Evolutionary conservation across 2,113 vertebrate genomes (phyloP).

Genomic region (Mixornis gularis): DNA sequence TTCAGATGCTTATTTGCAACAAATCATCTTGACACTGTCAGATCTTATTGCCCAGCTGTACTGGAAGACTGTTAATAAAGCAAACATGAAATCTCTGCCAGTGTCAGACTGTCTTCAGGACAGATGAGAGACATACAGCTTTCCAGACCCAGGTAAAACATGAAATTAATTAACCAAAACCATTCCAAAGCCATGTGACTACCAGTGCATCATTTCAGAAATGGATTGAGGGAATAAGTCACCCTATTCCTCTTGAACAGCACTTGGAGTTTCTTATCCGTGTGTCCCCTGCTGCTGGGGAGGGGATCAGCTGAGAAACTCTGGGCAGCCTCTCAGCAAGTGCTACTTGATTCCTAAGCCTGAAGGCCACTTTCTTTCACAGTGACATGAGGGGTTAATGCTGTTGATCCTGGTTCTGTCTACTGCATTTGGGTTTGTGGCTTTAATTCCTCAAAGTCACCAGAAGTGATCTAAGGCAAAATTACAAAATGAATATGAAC

Average conservation of each 20-base stretch:
- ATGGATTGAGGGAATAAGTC: not conserved
- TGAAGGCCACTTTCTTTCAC: not conserved
- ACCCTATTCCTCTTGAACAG: not conserved
- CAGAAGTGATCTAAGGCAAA: not conserved
- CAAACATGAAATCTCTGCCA: not conserved
- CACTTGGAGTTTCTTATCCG: not conserved
- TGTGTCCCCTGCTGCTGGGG: not conserved
- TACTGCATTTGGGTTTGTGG: not conserved
- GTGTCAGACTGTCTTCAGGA: not conserved
- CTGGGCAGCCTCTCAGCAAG: not conserved
- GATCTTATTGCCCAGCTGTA: not conserved
- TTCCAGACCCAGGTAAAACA: not conserved
- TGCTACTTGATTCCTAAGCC: not conserved
- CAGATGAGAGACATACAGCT: not conserved
- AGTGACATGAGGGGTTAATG: accelerated
- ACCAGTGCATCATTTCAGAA: not conserved
- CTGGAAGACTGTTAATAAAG: not conserved
- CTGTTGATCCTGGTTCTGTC: not conserved
- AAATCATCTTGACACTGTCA: not conserved
- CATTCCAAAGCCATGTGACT: not conserved
- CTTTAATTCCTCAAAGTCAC: not conserved
- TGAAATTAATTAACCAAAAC: not conserved
- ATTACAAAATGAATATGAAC: not conserved
- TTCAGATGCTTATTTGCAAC: conserved; percentile 4
- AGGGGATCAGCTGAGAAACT: not conserved